Conservation (phyloP, 2,797 vertebrate genomes). For the Alauda arvensis region DNA sequence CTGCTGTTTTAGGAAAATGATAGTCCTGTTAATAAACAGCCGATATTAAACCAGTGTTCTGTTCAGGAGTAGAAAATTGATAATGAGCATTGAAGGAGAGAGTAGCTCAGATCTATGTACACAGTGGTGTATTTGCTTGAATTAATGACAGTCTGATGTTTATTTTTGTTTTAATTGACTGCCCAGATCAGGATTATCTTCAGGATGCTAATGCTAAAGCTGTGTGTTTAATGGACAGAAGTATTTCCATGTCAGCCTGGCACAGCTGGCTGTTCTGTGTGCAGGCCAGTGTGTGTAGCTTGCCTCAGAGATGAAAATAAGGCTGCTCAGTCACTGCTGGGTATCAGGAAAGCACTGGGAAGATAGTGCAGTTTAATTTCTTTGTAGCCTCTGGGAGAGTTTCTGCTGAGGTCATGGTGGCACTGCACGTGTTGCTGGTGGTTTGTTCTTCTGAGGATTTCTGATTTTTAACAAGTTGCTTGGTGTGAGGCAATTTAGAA, state of each 20-base stretch:
- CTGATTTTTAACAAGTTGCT: background rate
- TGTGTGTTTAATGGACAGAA: background rate
- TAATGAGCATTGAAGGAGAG: background rate
- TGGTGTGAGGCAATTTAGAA: background rate
- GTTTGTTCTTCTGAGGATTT: background rate
- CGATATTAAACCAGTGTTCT: background rate
- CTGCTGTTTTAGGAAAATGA: background rate
- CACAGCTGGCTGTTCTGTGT: background rate
- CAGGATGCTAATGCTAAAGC: background rate
- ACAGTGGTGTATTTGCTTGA: background rate
- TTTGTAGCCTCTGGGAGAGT: background rate
- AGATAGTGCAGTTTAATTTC: background rate
- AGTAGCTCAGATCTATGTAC: rapidly evolving
- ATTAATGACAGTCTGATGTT: background rate
- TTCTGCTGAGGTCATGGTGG: background rate
- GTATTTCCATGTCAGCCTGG: background rate
- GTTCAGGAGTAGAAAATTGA: background rate
- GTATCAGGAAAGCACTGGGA: background rate
- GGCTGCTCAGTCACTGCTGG: background rate
- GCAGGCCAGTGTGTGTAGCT: background rate
- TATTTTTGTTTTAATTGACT: background rate
- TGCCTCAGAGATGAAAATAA: background rate
- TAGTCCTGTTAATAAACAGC: background rate
- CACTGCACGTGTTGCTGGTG: rapidly evolving
- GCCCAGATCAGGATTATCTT: background rate